Evolutionary conservation across 2,888 invertebrate species (phyloP).

Genomic region (Hydraecia micacea): DNA sequence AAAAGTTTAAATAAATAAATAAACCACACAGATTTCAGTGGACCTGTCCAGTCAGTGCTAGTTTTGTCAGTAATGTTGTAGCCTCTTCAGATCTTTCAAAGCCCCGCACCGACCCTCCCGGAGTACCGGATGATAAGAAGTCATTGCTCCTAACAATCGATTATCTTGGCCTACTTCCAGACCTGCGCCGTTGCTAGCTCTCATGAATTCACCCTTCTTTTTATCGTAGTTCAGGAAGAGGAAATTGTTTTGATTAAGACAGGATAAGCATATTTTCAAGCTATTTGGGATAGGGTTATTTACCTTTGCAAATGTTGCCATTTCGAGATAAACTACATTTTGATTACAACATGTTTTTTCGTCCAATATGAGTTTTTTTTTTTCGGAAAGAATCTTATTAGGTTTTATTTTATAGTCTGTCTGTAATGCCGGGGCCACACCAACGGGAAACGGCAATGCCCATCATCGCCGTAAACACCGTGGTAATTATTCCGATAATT

Average conservation of each 20-base stretch:
- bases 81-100: neutral
- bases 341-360: too few relatives aligned
- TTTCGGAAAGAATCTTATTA: neutral
- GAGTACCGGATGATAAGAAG: constrained; percentile 37
- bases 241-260: neutral
- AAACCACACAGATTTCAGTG: neutral
- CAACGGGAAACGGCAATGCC: too few relatives aligned
- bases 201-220: constrained; percentile 20
- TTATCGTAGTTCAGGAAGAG: neutral
- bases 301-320: neutral
- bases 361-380: neutral
- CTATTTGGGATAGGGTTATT: neutral
- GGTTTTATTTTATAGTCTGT: neutral
- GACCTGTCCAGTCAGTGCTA: neutral
- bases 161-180: constrained; percentile 48
- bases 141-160: constrained; percentile 57
- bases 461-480: too few relatives aligned
- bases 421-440: neutral
- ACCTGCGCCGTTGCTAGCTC: constrained; percentile 9
- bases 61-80: neutral
- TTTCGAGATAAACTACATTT: neutral
- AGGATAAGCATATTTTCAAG: neutral
- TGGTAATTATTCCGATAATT: too few relatives aligned
- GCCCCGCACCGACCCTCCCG: neutral
- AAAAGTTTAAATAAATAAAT: too few relatives aligned